Evolutionary conservation across 2,797 vertebrate species (phyloP), one percentile per base, ranked within the genome.

Genomic region (Sebastes diploproa): DNA sequence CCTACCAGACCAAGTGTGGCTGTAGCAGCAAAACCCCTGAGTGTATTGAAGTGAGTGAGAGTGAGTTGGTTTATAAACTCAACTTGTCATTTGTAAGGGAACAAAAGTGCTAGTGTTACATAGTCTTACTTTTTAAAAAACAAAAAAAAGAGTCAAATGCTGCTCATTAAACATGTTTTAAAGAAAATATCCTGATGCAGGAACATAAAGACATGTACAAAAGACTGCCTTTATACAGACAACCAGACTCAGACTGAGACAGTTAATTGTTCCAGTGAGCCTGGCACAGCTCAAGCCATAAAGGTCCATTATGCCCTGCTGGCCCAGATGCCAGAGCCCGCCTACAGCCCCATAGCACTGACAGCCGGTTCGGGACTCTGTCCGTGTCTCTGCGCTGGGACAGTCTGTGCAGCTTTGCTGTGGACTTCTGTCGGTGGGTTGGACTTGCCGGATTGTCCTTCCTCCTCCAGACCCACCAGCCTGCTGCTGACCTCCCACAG

Each of bases 401-500:
- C 69, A 27, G 81, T 63, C 62, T 69, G 80, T 79, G 75, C 65
- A 23, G 75, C 56, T 77, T 62, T 74, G 64, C 65, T 81, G 58
- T 82, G 81, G n/a, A 14, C 75, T 73, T 83, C 83, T 70, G 67
- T 71, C 16, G 85, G 29, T 60, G 65, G 25, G 5, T 75, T 64
- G 22, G 81, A 56, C 20, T 32, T n/a, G 67, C n/a, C 20, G 2
- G 64, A 27, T 72, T 67, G 83, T 81, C 77, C 78, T n/a, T 70
- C 54, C 7, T 85, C 84, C 36, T 94, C 84, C 90, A 97, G 91
- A 78, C 95, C 96, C 87, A 97, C 95, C 77, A 97, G 90, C 50
- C 77, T 93, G 72, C 93, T 92, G 86, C 97, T 97, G 84, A 92
- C 92, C 81, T 96, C 94, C 97, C 97, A 97, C 75, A 98, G 94